phyloP scores from a whole-genome alignment of 2,888 invertebrate genomes.

The Bugulina stolonifera region DNA sequence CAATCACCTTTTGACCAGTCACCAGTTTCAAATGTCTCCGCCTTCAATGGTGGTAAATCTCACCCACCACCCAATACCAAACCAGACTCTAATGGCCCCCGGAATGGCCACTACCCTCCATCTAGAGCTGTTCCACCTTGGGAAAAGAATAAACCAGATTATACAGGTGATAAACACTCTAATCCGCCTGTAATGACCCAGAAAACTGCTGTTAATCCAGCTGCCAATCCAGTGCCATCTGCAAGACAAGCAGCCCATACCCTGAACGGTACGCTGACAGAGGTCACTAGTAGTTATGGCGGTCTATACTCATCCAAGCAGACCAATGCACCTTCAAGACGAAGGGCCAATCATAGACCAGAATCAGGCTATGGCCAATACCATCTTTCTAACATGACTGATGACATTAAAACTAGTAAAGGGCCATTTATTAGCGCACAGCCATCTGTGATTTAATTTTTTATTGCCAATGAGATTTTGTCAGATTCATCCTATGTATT shows the following conservation, averaged over 20 bases:
- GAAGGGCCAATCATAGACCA: neutral
- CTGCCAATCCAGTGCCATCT: too few relatives aligned
- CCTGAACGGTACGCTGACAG: neutral
- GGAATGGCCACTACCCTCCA: too few relatives aligned
- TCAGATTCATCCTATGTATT: too few relatives aligned
- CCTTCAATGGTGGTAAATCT: too few relatives aligned
- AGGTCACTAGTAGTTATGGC: constrained; percentile 23
- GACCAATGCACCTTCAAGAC: neutral
- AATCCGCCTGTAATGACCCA: too few relatives aligned
- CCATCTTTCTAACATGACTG: constrained; percentile 9
- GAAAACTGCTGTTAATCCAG: too few relatives aligned
- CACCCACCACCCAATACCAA: too few relatives aligned
- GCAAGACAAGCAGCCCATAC: neutral
- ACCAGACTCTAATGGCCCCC: too few relatives aligned
- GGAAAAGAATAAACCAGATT: neutral
- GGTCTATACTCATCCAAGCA: constrained; percentile 2
- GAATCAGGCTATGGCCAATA: neutral
- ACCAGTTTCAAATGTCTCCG: too few relatives aligned
- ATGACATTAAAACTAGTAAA: constrained; percentile 13
- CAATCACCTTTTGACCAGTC: too few relatives aligned
- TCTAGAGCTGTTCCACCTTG: neutral
- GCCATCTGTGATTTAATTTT: constrained; percentile 19
- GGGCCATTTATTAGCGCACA: constrained; percentile 6
- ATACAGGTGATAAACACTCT: neutral
- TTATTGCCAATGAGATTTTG: too few relatives aligned